phyloP scores from a whole-genome alignment of 2,113 vertebrate species.

The Rhinolophus sinicus region DNA sequence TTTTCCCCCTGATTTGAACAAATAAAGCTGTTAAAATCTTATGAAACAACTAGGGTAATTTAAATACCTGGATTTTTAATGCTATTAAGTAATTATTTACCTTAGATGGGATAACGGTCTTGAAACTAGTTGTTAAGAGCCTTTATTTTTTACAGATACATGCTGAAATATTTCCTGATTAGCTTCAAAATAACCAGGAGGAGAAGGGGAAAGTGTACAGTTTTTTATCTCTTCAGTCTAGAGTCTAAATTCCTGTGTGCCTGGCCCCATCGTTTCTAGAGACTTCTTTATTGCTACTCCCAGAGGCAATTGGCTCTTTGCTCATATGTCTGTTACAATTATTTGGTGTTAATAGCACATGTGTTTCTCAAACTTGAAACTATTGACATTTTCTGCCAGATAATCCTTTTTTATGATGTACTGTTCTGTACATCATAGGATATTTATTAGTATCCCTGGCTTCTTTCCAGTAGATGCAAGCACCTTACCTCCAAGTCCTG shows the following conservation, averaged over 20 bases:
- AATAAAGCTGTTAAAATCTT: background rate
- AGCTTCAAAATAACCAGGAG: background rate
- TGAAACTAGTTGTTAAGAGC: background rate
- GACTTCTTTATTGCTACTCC: background rate
- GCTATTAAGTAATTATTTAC: background rate
- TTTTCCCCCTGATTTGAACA: background rate
- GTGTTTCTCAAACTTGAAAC: background rate
- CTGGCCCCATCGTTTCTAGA: background rate
- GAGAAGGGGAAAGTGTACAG: background rate
- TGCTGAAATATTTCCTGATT: background rate
- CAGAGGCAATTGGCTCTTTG: background rate
- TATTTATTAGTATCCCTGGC: background rate
- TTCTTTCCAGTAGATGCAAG: background rate
- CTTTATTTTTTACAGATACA: background rate
- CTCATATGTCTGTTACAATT: background rate
- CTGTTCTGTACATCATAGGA: background rate
- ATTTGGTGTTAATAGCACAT: background rate
- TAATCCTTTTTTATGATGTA: background rate
- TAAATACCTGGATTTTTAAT: background rate
- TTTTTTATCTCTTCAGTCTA: background rate
- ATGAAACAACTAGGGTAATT: background rate
- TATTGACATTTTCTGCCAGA: background rate
- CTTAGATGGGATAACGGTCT: background rate
- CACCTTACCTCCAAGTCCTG: background rate
- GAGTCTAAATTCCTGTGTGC: background rate